Conservation (phyloP, 2,113 vertebrate genomes). For the Calidris pygmaea region DNA sequence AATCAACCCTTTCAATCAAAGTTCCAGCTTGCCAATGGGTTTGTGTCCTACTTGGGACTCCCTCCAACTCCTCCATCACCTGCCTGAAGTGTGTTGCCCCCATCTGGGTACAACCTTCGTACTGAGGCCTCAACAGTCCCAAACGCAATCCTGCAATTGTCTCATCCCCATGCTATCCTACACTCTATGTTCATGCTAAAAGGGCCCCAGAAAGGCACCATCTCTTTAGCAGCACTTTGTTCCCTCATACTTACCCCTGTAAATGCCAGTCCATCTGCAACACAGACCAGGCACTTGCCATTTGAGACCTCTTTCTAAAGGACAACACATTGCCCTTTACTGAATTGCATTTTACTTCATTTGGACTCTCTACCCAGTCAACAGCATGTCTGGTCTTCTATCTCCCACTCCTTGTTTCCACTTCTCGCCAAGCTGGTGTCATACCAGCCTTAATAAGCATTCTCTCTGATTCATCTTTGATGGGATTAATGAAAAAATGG, state of each 20-base stretch:
- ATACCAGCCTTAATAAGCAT: neutral
- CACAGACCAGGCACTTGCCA: neutral
- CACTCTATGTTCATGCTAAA: neutral
- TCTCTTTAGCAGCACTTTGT: neutral
- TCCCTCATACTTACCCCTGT: neutral
- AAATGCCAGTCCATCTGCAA: neutral
- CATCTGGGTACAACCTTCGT: neutral
- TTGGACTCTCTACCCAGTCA: neutral
- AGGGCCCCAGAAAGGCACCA: neutral
- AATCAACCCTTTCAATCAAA: neutral
- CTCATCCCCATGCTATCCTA: neutral
- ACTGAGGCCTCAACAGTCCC: neutral
- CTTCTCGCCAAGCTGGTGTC: accelerated
- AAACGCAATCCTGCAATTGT: neutral
- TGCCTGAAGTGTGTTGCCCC: neutral
- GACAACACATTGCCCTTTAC: accelerated
- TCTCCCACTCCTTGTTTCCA: neutral
- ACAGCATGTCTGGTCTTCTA: neutral
- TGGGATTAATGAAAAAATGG: neutral
- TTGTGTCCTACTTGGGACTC: neutral
- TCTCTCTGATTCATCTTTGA: neutral
- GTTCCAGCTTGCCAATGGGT: neutral
- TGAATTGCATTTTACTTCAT: neutral
- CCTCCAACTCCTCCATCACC: neutral
- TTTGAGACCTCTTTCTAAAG: neutral